Evolutionary conservation across 53 echinoderm and acorn worm genomes (phyloP), one percentile per base, ranked within the genome.

Genomic region (Apostichopus leukothele): DNA sequence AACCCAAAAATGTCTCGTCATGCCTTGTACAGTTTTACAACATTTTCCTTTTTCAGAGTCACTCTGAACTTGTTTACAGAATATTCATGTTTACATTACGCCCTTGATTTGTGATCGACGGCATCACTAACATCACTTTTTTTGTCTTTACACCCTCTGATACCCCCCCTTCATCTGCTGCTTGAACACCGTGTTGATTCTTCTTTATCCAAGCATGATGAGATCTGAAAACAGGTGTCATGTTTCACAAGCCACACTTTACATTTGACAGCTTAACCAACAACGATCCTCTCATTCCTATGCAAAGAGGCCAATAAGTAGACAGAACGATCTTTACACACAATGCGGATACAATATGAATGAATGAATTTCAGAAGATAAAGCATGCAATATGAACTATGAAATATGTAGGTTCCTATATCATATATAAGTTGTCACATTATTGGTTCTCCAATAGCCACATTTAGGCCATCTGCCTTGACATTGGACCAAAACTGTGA

Each of bases 121-220:
- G n/a, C 18, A 19, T 71, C 18, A 71, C 71, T 6, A 18, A 6
- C 68, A 25, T 25, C 25, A 25, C 55, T 7, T 55, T 55, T 14
- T 16, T 71, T 71, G 4, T 71, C 6, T 71, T 71, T n/a, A 71
- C 71, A 71, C 71, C 71, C 71, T 71, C 18, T 71, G 18, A 71
- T 71, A 68, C 2, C 39, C 39, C 20, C 71, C 71, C 71, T 71
- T 4, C 71, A 71, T 71, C 16, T 71, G 71, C 71, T 71, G 20
- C 71, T 71, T 71, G 71, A 71, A 19, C 20, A 71, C 71, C 20
- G 7, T 79, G 53, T 79, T n/a, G 81, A 59, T 59, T 19, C 18
- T 59, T 81, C 55, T 59, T 81, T 59, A 81, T 81, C 81, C 60
- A 59, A 81, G 81, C 22, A 6, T 20, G 81, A 81, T 81, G 81